Base-by-base conservation (phyloP, 2,888 invertebrate genomes). In the Dioctria linearis region DNA sequence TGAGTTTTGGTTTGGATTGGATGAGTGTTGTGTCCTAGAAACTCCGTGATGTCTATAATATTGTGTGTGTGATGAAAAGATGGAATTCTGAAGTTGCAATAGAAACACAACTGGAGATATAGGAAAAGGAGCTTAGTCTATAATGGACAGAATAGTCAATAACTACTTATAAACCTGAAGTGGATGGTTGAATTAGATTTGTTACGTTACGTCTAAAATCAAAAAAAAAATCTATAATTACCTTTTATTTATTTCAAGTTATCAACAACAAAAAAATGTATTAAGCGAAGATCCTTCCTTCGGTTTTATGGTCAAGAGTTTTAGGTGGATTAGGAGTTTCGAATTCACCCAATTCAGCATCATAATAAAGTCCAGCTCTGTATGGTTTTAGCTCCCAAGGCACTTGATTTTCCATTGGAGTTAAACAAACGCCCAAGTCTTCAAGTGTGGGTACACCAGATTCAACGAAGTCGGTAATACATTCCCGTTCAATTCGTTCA, bases 401-500 rank as follows among this genome's bases (percentile, higher is more conserved):
- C n/a, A 87, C 93, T 87, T 94, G 94, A 83, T 94, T 91, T 88
- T 97, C 97, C 91, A 98, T 92, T 3, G 90, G 86, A 0, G 94
- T 95, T 79, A 95, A 90, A 51, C 89, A 90, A 3, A 98, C 93
- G 13, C 97, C 98, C 82, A 98, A 92, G 90, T 98, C 98, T 88
- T 96, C 95, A 78, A 98, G 89, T 0, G 95, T 95, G 3, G 95
- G 96, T 40, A 95, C 86, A 54, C 91, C 91, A 5, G 87, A 86
- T 3, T 91, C 85, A 0, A 94, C 90, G 5, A 88, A 88, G 86
- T 98, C 98, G 1, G 94, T 93, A 4, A 94, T 91, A 83, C 93
- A 92, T 88, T 98, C 97, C 92, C 96, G 87, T 90, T 98, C 97
- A 67, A 98, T 86, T 81, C 93, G 92, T 86, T 97, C 96, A 92